Percentiles rank a stretch among this genome's conserved stretches.
These are phyloP conservation scores for Syngnathus rostellatus DNA, from an alignment of 2,797 vertebrate species.

Conservation along the genomic window DNA sequence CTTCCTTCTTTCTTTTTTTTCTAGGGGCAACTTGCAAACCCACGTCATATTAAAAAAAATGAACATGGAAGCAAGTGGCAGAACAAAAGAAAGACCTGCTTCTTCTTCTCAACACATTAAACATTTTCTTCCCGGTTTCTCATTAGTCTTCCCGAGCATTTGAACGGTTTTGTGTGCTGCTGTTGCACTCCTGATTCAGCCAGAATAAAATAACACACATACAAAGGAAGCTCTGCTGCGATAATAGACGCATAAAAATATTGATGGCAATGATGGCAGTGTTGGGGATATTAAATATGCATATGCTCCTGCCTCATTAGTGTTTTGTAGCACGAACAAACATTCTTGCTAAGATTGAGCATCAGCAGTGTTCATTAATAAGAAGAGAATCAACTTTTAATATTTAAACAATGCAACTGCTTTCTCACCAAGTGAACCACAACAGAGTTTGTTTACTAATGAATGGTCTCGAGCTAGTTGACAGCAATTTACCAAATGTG, in stretches of 20 bases:
- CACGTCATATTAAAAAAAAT: not conserved
- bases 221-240: constrained; percentile 14
- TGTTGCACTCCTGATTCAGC: not conserved
- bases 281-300: constrained; percentile 57
- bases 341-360: constrained; percentile 38
- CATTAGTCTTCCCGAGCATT: not conserved
- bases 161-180: not conserved
- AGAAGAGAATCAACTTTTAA: constrained; percentile 47
- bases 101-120: not conserved
- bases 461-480: not conserved
- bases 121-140: not conserved
- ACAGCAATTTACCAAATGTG: not conserved
- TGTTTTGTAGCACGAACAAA: constrained; percentile 31
- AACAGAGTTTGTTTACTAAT: not conserved
- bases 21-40: not conserved
- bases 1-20: not conserved
- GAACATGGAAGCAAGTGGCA: not conserved
- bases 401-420: constrained; percentile 39
- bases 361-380: constrained; percentile 55
- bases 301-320: constrained; percentile 53
- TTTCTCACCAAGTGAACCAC: not conserved
- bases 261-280: constrained; percentile 50
- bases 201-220: constrained; percentile 13
- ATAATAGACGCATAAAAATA: constrained; percentile 47
- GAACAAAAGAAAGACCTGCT: not conserved